These are phyloP conservation scores for Dicerorhinus sumatrensis DNA, from an alignment of 2,113 vertebrate genomes.

Conservation along the genomic window DNA sequence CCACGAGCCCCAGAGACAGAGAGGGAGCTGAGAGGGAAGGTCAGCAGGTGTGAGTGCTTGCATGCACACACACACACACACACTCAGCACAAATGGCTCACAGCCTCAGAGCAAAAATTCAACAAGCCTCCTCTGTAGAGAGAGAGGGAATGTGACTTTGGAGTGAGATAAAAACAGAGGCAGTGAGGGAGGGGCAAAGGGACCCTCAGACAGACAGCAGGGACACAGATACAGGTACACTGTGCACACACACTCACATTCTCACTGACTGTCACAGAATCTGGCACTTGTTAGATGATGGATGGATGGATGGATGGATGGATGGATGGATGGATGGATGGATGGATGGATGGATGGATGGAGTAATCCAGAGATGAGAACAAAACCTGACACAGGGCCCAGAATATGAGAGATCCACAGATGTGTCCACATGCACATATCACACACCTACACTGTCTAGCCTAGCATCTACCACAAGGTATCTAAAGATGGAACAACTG, in stretches of 20 bases:
- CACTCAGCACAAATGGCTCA: background rate
- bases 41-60: no score
- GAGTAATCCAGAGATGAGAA: background rate
- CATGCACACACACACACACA: background rate
- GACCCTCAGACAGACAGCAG: background rate
- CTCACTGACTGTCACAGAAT: background rate
- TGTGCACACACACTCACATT: background rate
- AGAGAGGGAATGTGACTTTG: background rate
- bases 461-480: background rate
- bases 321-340: no score
- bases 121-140: background rate
- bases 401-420: background rate
- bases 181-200: background rate
- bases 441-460: background rate
- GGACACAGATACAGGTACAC: background rate
- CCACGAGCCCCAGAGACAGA: no score
- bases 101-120: background rate
- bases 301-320: no score
- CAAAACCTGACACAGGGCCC: background rate
- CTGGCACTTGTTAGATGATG: background rate
- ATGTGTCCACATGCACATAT: background rate
- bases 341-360: background rate
- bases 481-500: constrained; percentile 5
- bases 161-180: constrained; percentile 12
- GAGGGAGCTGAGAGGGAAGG: no score